These are phyloP conservation scores for Drosophila murphyi DNA, from an alignment of 1,140 invertebrate genomes.

Conservation along the genomic window DNA sequence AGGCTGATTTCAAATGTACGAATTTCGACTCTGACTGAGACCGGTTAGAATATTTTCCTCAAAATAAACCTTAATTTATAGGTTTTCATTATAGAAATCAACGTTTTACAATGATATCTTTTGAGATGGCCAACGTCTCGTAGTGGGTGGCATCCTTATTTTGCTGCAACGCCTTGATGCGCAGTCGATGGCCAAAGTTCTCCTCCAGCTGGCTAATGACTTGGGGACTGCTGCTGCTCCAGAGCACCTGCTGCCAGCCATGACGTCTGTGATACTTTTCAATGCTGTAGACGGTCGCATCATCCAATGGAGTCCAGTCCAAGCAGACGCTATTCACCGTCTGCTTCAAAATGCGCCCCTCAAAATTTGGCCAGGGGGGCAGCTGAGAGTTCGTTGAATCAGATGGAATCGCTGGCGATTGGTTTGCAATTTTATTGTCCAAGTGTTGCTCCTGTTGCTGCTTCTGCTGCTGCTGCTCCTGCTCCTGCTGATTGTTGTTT, in stretches of 20 bases:
- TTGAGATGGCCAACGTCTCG: slow-evolving; percentile 54
- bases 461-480: background rate
- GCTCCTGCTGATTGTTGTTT: slow-evolving; percentile 49
- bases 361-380: slow-evolving; percentile 50
- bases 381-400: background rate
- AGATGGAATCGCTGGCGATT: slow-evolving; percentile 7
- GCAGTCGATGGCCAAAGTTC: slow-evolving; percentile 71
- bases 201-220: slow-evolving; percentile 66
- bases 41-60: too few relatives aligned
- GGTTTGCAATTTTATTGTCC: slow-evolving; percentile 35
- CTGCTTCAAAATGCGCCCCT: slow-evolving; percentile 44
- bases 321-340: slow-evolving; percentile 62
- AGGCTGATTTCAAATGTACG: too few relatives aligned
- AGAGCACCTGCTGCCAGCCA: slow-evolving; percentile 72
- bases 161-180: slow-evolving; percentile 62
- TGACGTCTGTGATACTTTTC: slow-evolving; percentile 59
- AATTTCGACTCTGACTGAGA: too few relatives aligned
- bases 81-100: background rate
- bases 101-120: slow-evolving; percentile 63
- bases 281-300: slow-evolving; percentile 62
- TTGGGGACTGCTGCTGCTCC: slow-evolving; percentile 47
- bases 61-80: background rate
- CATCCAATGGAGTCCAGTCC: slow-evolving; percentile 51
- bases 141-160: slow-evolving; percentile 34
- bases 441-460: background rate